Evolutionary conservation across 2,113 vertebrate genomes (phyloP).

Genomic region (Takifugu flavidus): DNA sequence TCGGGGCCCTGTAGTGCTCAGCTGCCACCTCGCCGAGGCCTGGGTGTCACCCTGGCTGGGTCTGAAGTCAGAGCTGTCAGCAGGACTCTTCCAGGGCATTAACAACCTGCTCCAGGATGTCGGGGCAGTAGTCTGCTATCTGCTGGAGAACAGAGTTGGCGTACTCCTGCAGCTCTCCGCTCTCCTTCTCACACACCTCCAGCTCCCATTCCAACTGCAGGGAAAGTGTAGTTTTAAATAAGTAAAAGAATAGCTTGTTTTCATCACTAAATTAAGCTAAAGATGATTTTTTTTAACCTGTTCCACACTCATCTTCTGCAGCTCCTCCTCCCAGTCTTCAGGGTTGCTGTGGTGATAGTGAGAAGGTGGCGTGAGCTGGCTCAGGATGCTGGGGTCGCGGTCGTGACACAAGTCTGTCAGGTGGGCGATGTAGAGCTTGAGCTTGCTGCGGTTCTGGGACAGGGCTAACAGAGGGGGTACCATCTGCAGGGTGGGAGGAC

Average conservation of each 20-base stretch:
- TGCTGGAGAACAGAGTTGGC: constrained; percentile 96
- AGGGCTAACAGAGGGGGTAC: constrained; percentile 92
- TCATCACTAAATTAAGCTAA: background rate
- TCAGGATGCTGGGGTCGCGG: constrained; percentile 90
- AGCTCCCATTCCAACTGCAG: constrained; percentile 85
- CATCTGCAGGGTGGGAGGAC: constrained; percentile 74
- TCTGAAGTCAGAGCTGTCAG: constrained; percentile 64
- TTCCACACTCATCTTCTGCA: constrained; percentile 85
- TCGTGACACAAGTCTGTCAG: constrained; percentile 92
- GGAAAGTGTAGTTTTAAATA: background rate
- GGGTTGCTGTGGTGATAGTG: constrained; percentile 85
- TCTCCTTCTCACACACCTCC: constrained; percentile 90
- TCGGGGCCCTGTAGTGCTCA: constrained; percentile 11
- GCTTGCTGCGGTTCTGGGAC: constrained; percentile 92
- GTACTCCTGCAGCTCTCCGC: constrained; percentile 91
- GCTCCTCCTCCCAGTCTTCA: constrained; percentile 84
- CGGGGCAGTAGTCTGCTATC: constrained; percentile 96
- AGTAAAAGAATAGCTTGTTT: background rate
- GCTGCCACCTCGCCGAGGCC: constrained; percentile 4
- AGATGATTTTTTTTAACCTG: constrained; percentile 70
- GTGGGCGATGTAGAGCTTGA: constrained; percentile 96
- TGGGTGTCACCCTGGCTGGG: constrained; percentile 11
- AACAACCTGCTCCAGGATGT: constrained; percentile 98
- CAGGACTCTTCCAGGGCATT: constrained; percentile 95
- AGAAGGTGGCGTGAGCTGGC: constrained; percentile 83